Conservation (phyloP, 2,888 invertebrate species). For the Rhingia campestris region DNA sequence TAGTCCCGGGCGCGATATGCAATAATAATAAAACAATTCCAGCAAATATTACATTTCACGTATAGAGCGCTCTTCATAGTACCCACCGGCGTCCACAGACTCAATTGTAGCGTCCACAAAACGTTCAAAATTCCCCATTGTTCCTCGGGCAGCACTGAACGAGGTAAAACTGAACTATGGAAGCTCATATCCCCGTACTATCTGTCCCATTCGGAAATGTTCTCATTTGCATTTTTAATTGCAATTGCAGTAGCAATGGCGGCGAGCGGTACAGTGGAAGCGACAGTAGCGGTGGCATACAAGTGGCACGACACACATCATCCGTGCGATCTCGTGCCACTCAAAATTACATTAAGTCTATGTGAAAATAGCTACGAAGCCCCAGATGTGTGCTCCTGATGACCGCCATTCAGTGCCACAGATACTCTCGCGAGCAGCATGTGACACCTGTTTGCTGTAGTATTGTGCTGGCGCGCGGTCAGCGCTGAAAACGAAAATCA, state of each 20-base stretch:
- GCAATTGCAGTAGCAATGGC: constrained; percentile 47
- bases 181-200: neutral
- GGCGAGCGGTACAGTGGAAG: neutral
- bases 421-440: constrained; percentile 33
- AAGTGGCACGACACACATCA: constrained; percentile 19
- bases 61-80: constrained; percentile 8
- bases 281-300: neutral
- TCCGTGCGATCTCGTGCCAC: constrained; percentile 46
- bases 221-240: constrained; percentile 73
- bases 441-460: constrained; percentile 64
- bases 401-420: constrained; percentile 57
- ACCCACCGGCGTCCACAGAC: neutral
- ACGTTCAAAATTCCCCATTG: constrained; percentile 44
- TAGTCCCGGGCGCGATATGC: constrained; percentile 60
- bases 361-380: constrained; percentile 59
- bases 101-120: constrained; percentile 24
- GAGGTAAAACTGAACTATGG: neutral
- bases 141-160: constrained; percentile 5
- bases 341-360: constrained; percentile 68
- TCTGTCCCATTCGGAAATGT: neutral
- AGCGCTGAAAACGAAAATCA: constrained; percentile 27
- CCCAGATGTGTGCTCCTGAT: constrained; percentile 59
- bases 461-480: neutral
- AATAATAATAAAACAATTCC: constrained; percentile 72
- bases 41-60: constrained; percentile 56